Evolutionary conservation across 2,113 vertebrate species (phyloP).

Genomic region (Cercocebus atys): DNA sequence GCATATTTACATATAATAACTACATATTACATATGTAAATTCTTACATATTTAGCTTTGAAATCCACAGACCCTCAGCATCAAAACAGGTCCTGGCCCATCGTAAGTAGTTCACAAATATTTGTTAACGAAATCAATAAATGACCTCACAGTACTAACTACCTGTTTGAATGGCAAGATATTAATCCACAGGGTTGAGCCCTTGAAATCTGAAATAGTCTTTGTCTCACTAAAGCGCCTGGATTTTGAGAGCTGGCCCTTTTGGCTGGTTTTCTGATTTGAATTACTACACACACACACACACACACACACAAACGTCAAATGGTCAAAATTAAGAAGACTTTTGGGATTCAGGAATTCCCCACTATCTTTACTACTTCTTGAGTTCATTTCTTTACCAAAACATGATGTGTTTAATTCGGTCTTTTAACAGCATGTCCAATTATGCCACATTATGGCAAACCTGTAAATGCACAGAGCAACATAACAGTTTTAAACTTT

Average conservation of each 20-base stretch:
- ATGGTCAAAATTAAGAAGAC: not conserved
- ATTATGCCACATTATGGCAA: not conserved
- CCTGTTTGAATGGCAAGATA: not conserved
- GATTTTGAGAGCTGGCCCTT: not conserved
- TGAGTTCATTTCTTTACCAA: not conserved
- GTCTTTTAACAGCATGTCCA: not conserved
- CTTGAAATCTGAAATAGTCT: not conserved
- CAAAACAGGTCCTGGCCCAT: not conserved
- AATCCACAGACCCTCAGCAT: not conserved
- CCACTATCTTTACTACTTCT: not conserved
- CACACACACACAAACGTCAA: not conserved
- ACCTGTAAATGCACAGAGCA: not conserved
- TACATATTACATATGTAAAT: too few species aligned
- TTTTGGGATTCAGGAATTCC: not conserved
- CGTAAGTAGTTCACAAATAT: not conserved
- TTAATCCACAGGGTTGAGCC: not conserved
- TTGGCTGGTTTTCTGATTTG: not conserved
- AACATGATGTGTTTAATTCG: not conserved
- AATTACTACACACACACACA: not conserved
- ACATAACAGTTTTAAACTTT: not conserved
- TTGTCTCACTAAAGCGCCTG: not conserved
- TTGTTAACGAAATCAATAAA: not conserved
- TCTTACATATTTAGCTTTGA: not conserved
- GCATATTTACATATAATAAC: too few species aligned
- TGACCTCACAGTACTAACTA: fast-evolving